phyloP scores from a whole-genome alignment of 2,113 vertebrate genomes.

The Lagopus leucura region DNA sequence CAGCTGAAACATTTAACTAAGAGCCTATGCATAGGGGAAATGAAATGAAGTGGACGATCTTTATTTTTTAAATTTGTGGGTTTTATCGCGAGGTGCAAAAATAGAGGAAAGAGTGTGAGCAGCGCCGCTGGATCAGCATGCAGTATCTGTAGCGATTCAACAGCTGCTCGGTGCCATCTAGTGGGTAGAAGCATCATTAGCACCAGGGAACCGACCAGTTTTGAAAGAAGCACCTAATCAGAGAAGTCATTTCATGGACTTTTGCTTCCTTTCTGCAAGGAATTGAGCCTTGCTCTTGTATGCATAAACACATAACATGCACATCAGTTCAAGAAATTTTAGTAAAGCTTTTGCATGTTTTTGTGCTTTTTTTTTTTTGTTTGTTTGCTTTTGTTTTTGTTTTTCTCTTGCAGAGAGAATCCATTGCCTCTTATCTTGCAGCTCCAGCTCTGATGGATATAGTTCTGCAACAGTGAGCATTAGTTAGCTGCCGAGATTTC shows the following conservation, averaged over 20 bases:
- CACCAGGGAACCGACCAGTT: accelerated
- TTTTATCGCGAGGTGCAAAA: not conserved
- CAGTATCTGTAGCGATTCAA: not conserved
- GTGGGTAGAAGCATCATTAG: not conserved
- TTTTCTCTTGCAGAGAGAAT: not conserved
- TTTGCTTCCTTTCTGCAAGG: not conserved
- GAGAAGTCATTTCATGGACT: not conserved
- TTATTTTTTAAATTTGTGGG: not conserved
- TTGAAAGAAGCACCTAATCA: not conserved
- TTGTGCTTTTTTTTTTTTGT: not conserved
- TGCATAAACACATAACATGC: not conserved
- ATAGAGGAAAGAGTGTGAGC: not conserved
- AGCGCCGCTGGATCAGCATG: no score
- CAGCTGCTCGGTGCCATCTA: constrained; percentile 60
- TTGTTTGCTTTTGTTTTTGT: not conserved
- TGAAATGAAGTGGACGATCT: accelerated
- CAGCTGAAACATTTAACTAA: accelerated
- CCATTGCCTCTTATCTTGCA: not conserved
- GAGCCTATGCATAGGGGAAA: accelerated
- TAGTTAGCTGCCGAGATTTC: not conserved
- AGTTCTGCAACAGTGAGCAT: accelerated
- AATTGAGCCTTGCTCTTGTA: not conserved
- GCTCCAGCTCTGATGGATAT: not conserved
- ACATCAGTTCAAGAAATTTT: not conserved
- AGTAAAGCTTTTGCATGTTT: not conserved